phyloP scores from a whole-genome alignment of 92 coral and sea anemone species.

The Epizoanthus scotinus region DNA sequence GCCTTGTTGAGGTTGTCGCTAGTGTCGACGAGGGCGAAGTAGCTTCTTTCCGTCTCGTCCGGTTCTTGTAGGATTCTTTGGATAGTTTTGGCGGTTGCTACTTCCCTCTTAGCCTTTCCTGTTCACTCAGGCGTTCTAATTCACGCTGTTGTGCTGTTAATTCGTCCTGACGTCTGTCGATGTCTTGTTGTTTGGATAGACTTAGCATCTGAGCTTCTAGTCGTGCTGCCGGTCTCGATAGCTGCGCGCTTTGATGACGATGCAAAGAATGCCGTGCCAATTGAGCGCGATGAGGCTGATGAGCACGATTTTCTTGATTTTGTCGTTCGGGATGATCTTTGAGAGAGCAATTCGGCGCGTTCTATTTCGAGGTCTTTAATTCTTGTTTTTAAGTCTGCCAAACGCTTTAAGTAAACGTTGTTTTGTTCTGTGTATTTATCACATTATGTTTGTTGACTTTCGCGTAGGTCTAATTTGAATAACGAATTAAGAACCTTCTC shows the following conservation, averaged over 20 bases:
- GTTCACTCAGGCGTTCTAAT: conserved; percentile 26
- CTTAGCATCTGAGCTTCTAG: conserved; percentile 19
- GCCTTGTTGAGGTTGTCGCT: too few species aligned
- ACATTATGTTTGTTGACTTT: conserved; percentile 17
- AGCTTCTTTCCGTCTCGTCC: background rate
- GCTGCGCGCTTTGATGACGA: too few species aligned
- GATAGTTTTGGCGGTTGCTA: conserved; percentile 41
- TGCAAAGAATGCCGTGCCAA: too few species aligned
- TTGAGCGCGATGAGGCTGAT: conserved; percentile 13
- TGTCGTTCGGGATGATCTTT: conserved; percentile 39
- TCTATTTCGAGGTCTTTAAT: conserved; percentile 37
- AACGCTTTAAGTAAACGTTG: conserved; percentile 29
- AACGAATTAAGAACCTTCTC: conserved; percentile 18
- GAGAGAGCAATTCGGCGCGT: conserved; percentile 30
- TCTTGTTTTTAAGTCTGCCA: conserved; percentile 28
- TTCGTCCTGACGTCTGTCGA: conserved; percentile 16
- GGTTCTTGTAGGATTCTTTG: conserved; percentile 39
- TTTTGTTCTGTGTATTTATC: background rate
- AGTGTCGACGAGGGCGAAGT: too few species aligned
- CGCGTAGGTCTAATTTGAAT: conserved; percentile 27
- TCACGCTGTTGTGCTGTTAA: conserved; percentile 30
- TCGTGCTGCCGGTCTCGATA: too few species aligned
- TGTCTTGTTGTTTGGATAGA: conserved; percentile 27
- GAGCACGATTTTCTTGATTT: background rate
- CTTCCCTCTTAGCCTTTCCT: conserved; percentile 37